A percentile compares a stretch with the other conserved stretches of the same genome.
These are phyloP conservation scores for Stenurella melanura DNA, from an alignment of 2,888 invertebrate genomes.

Conservation along the genomic window DNA sequence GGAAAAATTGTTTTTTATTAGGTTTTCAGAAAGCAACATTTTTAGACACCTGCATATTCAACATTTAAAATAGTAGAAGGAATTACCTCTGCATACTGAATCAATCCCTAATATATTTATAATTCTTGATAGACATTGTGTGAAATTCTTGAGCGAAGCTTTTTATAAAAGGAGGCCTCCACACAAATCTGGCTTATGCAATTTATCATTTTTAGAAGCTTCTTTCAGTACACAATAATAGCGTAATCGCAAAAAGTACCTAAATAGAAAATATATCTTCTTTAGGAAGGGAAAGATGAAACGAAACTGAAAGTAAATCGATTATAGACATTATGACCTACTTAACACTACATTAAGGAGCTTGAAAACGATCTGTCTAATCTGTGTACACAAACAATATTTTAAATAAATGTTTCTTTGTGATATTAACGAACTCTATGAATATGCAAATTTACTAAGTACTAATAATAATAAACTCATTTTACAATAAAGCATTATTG, in stretches of 20 bases:
- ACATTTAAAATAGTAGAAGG: too few species aligned
- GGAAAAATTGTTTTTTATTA: too few species aligned
- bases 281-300: neutral
- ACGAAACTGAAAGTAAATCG: neutral
- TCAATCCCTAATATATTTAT: neutral
- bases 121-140: neutral
- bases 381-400: neutral
- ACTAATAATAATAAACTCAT: too few species aligned
- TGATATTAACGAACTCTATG: too few species aligned
- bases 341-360: neutral
- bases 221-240: conserved; percentile 1
- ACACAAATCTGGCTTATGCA: neutral
- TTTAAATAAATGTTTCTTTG: neutral
- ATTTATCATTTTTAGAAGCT: conserved; percentile 3
- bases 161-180: neutral
- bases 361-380: neutral
- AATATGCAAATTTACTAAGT: too few species aligned
- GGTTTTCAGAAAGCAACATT: too few species aligned
- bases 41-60: too few species aligned
- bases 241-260: neutral
- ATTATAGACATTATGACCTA: neutral
- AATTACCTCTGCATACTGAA: neutral
- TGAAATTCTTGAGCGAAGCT: neutral
- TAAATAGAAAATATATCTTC: neutral
- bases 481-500: too few species aligned